Percentiles rank a stretch among this genome's conserved stretches.
Evolutionary conservation across 2,113 vertebrate species (phyloP).

Genomic region (Muntiacus muntjak): DNA sequence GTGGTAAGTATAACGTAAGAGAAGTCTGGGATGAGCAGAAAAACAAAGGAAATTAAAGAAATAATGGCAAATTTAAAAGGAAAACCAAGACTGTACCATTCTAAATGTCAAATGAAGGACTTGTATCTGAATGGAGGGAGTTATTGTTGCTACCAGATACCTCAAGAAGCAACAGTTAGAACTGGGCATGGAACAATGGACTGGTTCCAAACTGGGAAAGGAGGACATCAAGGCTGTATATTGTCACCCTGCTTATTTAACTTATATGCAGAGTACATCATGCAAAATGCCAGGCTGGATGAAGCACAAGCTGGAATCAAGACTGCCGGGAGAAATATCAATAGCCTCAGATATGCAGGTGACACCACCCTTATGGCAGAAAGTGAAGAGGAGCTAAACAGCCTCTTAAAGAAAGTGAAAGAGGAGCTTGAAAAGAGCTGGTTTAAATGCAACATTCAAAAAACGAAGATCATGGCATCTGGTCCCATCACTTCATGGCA

Average conservation of each 20-base stretch:
- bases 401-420: neutral
- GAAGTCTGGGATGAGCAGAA: neutral
- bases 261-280: neutral
- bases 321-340: neutral
- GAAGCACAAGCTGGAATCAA: neutral
- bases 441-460: neutral
- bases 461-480: neutral
- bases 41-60: neutral
- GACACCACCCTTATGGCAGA: neutral
- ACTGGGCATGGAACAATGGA: neutral
- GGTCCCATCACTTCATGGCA: neutral
- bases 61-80: neutral
- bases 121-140: neutral
- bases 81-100: neutral
- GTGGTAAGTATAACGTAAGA: neutral
- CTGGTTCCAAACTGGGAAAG: neutral
- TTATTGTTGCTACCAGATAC: neutral
- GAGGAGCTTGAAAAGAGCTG: neutral
- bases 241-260: neutral
- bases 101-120: neutral
- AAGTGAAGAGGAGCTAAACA: neutral
- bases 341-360: neutral
- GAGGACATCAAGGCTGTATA: neutral
- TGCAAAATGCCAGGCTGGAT: rapidly evolving
- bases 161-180: neutral